These are phyloP conservation scores for Drosophila seclusa DNA, from an alignment of 2,888 invertebrate genomes.

Conservation along the genomic window DNA sequence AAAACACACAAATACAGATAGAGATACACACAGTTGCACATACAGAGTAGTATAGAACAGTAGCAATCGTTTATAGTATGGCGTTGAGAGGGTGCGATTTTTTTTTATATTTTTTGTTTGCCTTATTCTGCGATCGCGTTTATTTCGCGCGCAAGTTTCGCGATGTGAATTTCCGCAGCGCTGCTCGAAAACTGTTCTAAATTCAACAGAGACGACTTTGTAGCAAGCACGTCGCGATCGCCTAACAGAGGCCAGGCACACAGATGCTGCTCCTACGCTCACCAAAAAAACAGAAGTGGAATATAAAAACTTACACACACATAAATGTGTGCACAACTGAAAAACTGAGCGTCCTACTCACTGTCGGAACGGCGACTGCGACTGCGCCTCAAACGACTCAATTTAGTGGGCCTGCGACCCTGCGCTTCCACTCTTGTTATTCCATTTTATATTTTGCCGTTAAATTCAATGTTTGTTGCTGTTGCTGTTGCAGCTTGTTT, in stretches of 20 bases:
- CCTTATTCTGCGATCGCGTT: slow-evolving; percentile 31
- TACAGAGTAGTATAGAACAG: slow-evolving; percentile 30
- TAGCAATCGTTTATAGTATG: slow-evolving; percentile 31
- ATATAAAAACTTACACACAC: slow-evolving; percentile 1
- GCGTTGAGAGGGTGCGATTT: slow-evolving; percentile 45
- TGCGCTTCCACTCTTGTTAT: slow-evolving; percentile 41
- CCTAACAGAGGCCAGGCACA: slow-evolving; percentile 34
- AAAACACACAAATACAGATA: slow-evolving; percentile 29
- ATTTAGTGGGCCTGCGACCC: slow-evolving; percentile 64
- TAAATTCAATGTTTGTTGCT: slow-evolving; percentile 12
- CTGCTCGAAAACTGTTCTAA: slow-evolving; percentile 68
- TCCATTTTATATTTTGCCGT: slow-evolving; percentile 32
- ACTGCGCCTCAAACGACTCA: slow-evolving; percentile 67
- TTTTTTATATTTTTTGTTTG: neutral
- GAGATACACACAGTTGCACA: slow-evolving; percentile 19
- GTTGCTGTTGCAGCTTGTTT: slow-evolving; percentile 30
- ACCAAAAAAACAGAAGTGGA: slow-evolving; percentile 5
- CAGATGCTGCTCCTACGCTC: slow-evolving; percentile 51
- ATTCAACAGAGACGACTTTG: slow-evolving; percentile 64
- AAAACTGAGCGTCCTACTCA: slow-evolving; percentile 65
- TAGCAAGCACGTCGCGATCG: slow-evolving; percentile 18
- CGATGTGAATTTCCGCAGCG: slow-evolving; percentile 61
- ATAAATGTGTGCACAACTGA: neutral
- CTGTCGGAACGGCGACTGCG: slow-evolving; percentile 32
- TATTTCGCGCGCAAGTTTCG: slow-evolving; percentile 34